Evolutionary conservation across 1,140 invertebrate genomes (phyloP).

Genomic region (Polypedilum vanderplanki): DNA sequence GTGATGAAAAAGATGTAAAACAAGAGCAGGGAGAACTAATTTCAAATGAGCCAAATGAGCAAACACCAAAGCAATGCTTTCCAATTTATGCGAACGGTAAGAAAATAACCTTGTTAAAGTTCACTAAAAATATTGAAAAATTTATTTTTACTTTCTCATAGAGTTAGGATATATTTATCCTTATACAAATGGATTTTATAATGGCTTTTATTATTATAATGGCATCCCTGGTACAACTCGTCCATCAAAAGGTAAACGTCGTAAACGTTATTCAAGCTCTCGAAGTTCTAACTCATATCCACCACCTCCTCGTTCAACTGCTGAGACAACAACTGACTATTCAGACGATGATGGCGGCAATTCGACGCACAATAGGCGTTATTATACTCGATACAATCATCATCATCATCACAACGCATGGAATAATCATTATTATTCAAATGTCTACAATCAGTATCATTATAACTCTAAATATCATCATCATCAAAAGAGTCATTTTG

Average conservation of each 20-base stretch:
- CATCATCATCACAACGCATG: conserved; percentile 1
- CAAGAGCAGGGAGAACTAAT: conserved; percentile 1
- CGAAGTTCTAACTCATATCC: not conserved
- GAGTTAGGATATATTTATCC: conserved; percentile 17
- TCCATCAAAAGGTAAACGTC: not conserved
- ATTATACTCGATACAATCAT: not conserved
- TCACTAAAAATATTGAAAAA: not conserved
- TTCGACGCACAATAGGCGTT: not conserved
- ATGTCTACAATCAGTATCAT: conserved; percentile 19
- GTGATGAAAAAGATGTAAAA: not conserved
- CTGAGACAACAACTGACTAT: conserved; percentile 20
- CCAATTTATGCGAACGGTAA: conserved; percentile 10
- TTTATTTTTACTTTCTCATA: not conserved
- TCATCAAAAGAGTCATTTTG: not conserved
- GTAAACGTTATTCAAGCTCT: not conserved
- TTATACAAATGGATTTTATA: not conserved
- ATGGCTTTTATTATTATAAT: conserved; percentile 8
- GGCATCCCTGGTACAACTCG: not conserved
- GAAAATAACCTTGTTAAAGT: not conserved
- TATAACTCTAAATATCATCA: not conserved
- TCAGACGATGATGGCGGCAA: not conserved
- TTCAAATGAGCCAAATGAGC: not conserved
- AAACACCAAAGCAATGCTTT: not conserved
- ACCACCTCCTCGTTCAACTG: not conserved
- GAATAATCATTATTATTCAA: not conserved